A percentile compares a stretch with the other conserved stretches of the same genome.
phyloP scores from a whole-genome alignment of 2,113 vertebrate genomes.

The Clarias macrocephalus region DNA sequence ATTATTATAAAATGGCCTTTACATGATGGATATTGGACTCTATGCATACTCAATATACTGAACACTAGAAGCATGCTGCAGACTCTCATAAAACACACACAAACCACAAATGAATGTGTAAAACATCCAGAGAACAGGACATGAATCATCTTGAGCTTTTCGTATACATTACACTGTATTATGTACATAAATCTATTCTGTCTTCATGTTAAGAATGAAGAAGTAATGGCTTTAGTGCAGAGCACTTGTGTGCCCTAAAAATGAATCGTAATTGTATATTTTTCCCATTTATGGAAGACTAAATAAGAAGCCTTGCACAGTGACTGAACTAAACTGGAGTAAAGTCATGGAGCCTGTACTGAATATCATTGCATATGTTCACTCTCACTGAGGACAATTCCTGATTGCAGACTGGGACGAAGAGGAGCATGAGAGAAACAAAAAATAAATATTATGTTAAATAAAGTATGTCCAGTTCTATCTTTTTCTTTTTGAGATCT shows the following conservation, averaged over 20 bases:
- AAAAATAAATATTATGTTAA: background rate
- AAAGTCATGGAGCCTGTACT: constrained; percentile 47
- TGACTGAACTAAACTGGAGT: constrained; percentile 56
- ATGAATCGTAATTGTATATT: constrained; percentile 38
- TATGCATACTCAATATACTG: constrained; percentile 58
- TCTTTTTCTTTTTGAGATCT: constrained; percentile 30
- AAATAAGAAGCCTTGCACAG: constrained; percentile 57
- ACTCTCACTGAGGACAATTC: constrained; percentile 30
- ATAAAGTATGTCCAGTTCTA: constrained; percentile 11
- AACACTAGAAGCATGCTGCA: constrained; percentile 59
- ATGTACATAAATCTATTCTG: constrained; percentile 47
- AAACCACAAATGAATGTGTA: constrained; percentile 39
- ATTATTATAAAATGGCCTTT: constrained; percentile 85
- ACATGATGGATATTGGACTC: constrained; percentile 58
- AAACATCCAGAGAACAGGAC: constrained; percentile 45
- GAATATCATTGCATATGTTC: constrained; percentile 36
- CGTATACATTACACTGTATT: constrained; percentile 49
- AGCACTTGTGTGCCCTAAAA: constrained; percentile 49
- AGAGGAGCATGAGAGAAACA: constrained; percentile 17
- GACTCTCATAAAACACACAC: constrained; percentile 37
- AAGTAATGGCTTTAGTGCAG: constrained; percentile 57
- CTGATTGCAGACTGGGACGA: constrained; percentile 14
- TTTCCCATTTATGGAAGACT: constrained; percentile 60
- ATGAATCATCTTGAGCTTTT: constrained; percentile 27
- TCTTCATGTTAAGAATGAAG: constrained; percentile 53